A percentile compares a stretch with the other conserved stretches of the same genome.
phyloP scores from a whole-genome alignment of 2,888 invertebrate species.

The Lepidonotus clava region DNA sequence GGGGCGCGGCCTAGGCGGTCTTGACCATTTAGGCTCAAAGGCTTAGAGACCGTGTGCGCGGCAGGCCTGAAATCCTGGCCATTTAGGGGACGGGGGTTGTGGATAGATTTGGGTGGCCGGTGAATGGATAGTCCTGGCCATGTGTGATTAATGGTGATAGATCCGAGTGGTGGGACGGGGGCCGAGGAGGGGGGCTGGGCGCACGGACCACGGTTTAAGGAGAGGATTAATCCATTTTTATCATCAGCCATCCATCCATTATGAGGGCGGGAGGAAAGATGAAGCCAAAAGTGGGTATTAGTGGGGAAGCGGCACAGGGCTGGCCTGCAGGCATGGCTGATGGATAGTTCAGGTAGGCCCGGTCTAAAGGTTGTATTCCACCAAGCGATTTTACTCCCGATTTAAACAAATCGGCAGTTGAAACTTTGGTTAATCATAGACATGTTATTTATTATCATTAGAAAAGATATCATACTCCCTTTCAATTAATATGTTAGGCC shows the following conservation, averaged over 20 bases:
- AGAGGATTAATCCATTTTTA: slow-evolving; percentile 38
- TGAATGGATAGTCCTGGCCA: not conserved
- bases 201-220: not conserved
- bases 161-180: not conserved
- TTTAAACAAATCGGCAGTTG: too few species aligned
- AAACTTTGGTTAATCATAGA: too few species aligned
- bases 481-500: too few species aligned
- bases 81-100: not conserved
- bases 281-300: slow-evolving; percentile 35
- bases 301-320: not conserved
- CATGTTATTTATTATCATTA: too few species aligned
- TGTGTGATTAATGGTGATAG: slow-evolving; percentile 27
- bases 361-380: too few species aligned
- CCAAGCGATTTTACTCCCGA: too few species aligned
- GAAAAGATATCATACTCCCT: too few species aligned
- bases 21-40: not conserved
- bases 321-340: slow-evolving; percentile 1
- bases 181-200: not conserved
- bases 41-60: not conserved
- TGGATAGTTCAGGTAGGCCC: slow-evolving; percentile 8
- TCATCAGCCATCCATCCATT: slow-evolving; percentile 17
- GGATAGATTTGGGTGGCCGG: not conserved
- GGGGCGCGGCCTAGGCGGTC: not conserved
- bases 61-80: not conserved
- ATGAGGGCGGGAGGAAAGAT: not conserved